Evolutionary conservation across 1,140 invertebrate species (phyloP).

Genomic region (Galendromus occidentalis): DNA sequence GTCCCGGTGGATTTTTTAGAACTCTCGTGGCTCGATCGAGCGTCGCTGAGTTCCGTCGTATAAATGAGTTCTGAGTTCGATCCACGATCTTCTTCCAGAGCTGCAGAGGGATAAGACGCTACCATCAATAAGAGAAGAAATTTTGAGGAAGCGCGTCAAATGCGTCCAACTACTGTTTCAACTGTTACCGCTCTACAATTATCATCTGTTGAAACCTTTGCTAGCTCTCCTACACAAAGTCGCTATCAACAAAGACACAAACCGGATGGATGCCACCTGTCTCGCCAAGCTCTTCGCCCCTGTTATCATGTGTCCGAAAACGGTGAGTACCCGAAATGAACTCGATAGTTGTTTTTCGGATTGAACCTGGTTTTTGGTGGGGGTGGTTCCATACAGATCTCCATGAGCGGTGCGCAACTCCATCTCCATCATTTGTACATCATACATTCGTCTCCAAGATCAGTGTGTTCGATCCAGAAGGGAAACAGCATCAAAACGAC

Average conservation of each 20-base stretch:
- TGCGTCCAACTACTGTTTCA: conserved; percentile 5
- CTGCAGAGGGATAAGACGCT: not conserved
- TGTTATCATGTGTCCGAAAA: conserved; percentile 10
- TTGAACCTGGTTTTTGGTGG: no score
- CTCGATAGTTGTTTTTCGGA: no score
- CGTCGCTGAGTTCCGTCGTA: no score
- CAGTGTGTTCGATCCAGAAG: no score
- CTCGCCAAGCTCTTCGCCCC: not conserved
- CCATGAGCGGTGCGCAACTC: no score
- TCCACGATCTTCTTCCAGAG: not conserved
- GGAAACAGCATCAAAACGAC: no score
- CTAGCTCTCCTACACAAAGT: not conserved
- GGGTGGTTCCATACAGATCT: no score
- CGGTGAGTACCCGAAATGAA: not conserved
- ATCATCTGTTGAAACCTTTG: conserved; percentile 1
- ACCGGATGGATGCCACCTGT: not conserved
- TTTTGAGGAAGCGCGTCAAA: not conserved
- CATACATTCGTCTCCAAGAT: no score
- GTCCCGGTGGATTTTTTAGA: no score
- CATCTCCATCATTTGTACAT: no score
- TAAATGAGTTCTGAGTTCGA: not conserved
- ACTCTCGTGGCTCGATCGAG: no score
- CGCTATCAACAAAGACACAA: not conserved
- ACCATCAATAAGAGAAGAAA: not conserved
- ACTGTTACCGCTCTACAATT: not conserved